Evolutionary conservation across 2,113 vertebrate species (phyloP), one percentile per base, ranked within the genome.

Genomic region (Antidorcas marsupialis): DNA sequence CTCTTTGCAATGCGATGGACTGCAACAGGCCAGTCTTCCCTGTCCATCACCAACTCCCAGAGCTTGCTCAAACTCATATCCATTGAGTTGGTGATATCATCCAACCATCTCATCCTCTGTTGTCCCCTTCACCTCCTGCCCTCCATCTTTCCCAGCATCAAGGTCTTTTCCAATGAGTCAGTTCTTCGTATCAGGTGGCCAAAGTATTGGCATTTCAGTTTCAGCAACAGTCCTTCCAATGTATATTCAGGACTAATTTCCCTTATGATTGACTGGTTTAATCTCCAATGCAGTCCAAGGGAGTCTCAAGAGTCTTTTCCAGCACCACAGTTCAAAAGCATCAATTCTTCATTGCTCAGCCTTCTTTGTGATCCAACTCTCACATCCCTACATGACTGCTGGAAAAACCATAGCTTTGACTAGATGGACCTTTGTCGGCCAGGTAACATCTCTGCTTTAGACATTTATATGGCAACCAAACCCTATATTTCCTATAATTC

Each of bases 1-100:
- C 67, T 71, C n/a, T 36, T 71, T 36, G 67, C n/a, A 12, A 71
- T 0, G 0, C 0, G 0, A 23, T 39, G 19, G 19, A 71, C 19
- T 71, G n/a, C 67, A 71, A 6, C n/a, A 71, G 0, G 10, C 21
- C 67, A 71, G 67, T 19, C 67, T 6, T 39, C 19, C 5, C n/a
- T 71, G n/a, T 71, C 67, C n/a, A 39, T 71, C 10, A 39, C 1
- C n/a, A 71, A 23, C 19, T 71, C n/a, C 19, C 10, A 39, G 19
- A 23, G 19, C 5, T 39, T 39, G n/a, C 19, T 12, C 67, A 71
- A 12, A 71, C n/a, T 39, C 67, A 71, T 23, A 10, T 12, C 67
- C 67, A 12, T 12, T 23, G 64, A 71, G n/a, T 71, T 2, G 1
- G 64, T 39, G 67, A 71, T 39, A 5, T 36, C 67, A 39, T 71